Base-by-base conservation (phyloP, 2,797 vertebrate genomes). In the Emys orbicularis region DNA sequence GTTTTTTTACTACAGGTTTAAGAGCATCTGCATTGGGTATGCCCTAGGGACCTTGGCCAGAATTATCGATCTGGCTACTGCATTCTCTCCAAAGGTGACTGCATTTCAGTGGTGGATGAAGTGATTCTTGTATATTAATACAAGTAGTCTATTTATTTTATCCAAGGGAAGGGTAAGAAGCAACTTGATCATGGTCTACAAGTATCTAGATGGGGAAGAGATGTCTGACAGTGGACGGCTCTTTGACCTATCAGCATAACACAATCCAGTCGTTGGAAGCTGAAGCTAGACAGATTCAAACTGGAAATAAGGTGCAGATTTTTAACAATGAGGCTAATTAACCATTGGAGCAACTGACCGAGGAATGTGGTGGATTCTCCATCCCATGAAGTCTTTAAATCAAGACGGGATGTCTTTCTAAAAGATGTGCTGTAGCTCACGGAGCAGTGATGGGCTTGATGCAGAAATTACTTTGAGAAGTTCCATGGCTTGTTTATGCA, bases 41-140 rank as follows among this genome's bases (percentile, higher is more conserved):
- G 0, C 57, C 50, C 16, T 25, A 44, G 59, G 6, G 44, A 15
- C 0, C 0, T 18, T 1, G 0, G 44, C 81, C 27, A 16, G 49
- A n/a, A 13, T 57, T 61, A 47, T 41, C 34, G 3, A 11, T 47
- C 34, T 27, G 8, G 34, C 12, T 25, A 1, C 16, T 21, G 56
- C 44, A 34, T 57, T 61, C 49, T 34, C 34, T 77, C 15, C 12
- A 49, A 10, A 47, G 27, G 74, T 77, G 11, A 53, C 50, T 52
- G 50, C 49, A 18, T 53, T 77, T 50, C 7, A 0, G 9, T 47
- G 84, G 31, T 34, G 54, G 37, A n/a, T 3, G 79, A 6, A 61
- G 52, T 0, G 0, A 11, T 44, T 15, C 65, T 19, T 18, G 16
- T 31, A 31, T 31, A 47, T 31, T 16, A 44, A 31, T 49, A 76